phyloP scores from a whole-genome alignment of 64 coral and sea anemone genomes.

The Porites australiensis region DNA sequence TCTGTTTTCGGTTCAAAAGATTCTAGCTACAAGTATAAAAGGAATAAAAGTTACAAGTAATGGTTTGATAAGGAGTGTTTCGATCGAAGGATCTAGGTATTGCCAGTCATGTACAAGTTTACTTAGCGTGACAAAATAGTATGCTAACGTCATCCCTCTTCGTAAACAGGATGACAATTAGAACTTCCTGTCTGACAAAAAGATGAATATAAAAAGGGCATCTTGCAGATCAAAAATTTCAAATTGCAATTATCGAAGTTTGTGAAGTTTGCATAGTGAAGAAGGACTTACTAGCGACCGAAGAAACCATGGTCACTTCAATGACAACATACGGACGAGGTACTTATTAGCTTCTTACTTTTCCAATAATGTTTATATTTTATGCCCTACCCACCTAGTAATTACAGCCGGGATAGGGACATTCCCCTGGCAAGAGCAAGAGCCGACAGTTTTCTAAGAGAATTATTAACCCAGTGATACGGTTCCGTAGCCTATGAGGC shows the following conservation, averaged over 20 bases:
- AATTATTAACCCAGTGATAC: no score
- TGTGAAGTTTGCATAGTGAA: not conserved
- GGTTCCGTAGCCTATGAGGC: no score
- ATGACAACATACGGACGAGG: not conserved
- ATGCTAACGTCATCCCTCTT: not conserved
- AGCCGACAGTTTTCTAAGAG: not conserved
- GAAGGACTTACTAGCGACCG: not conserved
- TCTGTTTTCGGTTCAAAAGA: not conserved
- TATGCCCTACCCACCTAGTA: no score
- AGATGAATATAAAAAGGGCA: not conserved
- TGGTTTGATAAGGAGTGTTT: not conserved
- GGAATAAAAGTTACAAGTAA: not conserved
- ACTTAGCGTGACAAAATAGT: not conserved
- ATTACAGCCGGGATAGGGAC: not conserved
- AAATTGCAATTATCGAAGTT: not conserved
- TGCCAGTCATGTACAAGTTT: not conserved
- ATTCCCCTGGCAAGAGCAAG: not conserved
- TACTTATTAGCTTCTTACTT: not conserved
- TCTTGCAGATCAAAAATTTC: not conserved
- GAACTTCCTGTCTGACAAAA: not conserved
- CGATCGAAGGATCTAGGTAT: no score
- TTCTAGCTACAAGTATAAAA: no score
- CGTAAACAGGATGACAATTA: slow-evolving; percentile 16
- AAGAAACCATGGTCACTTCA: not conserved
- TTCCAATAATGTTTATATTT: not conserved